Evolutionary conservation across 2,888 invertebrate species (phyloP).

Genomic region (Mimachlamys varia): DNA sequence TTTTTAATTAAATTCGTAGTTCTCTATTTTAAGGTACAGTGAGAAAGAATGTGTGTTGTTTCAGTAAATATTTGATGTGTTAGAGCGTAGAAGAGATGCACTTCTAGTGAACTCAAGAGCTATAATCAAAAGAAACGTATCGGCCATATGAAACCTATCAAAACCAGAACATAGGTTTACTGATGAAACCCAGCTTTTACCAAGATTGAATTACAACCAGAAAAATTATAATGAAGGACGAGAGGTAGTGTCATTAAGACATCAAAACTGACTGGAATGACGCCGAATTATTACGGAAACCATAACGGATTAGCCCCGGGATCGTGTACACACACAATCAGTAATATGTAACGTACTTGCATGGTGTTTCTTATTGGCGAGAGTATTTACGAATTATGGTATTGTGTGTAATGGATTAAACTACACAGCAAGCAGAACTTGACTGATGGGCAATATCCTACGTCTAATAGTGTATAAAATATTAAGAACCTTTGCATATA

Average conservation of each 20-base stretch:
- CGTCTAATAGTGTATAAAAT: neutral
- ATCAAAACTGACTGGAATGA: neutral
- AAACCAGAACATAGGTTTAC: neutral
- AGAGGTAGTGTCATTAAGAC: slow-evolving; percentile 1
- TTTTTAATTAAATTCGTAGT: neutral
- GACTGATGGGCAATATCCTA: neutral
- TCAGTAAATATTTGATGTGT: neutral
- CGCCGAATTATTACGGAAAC: neutral
- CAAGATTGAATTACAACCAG: slow-evolving; percentile 23
- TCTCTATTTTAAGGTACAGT: neutral
- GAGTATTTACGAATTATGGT: neutral
- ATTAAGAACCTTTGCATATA: neutral
- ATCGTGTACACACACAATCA: neutral
- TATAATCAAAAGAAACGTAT: slow-evolving; percentile 8
- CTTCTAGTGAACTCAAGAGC: neutral
- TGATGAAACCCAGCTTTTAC: neutral
- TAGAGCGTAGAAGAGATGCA: neutral
- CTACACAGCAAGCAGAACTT: neutral
- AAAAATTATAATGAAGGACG: slow-evolving; percentile 2
- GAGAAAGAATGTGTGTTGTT: neutral
- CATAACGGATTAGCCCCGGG: neutral
- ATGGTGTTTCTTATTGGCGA: neutral
- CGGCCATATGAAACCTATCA: slow-evolving; percentile 22
- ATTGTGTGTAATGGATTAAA: slow-evolving; percentile 11
- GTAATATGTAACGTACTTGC: slow-evolving; percentile 6